Conservation (phyloP, 1,140 invertebrate genomes). For the Sweltsa coloradensis region DNA sequence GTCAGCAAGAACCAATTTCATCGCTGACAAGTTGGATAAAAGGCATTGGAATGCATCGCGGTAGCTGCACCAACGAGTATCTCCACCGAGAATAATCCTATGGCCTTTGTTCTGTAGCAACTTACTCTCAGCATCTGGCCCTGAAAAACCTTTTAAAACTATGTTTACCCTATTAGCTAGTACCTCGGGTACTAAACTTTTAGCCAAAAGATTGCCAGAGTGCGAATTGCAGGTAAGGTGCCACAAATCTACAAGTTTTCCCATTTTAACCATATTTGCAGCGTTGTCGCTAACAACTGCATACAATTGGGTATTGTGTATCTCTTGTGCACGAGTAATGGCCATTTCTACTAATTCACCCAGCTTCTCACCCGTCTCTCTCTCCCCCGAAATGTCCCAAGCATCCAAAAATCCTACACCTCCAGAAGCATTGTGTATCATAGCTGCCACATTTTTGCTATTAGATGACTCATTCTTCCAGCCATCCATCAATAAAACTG, state of each 20-base stretch:
- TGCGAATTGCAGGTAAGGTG: constrained; percentile 6
- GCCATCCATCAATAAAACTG: neutral
- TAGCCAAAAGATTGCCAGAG: constrained; percentile 6
- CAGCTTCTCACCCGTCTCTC: constrained; percentile 1
- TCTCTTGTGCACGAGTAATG: neutral
- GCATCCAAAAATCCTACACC: constrained; percentile 5
- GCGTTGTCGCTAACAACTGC: neutral
- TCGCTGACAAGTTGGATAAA: neutral
- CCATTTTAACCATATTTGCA: constrained; percentile 3
- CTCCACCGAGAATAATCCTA: neutral
- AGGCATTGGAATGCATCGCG: neutral
- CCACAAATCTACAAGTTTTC: constrained; percentile 7
- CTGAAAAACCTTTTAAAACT: constrained; percentile 4
- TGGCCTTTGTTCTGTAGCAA: neutral
- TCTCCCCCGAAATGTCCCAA: constrained; percentile 4
- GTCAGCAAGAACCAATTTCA: neutral
- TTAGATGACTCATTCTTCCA: constrained; percentile 1
- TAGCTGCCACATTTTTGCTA: constrained; percentile 1
- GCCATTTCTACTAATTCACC: neutral
- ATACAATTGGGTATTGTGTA: no score
- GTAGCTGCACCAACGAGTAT: constrained; percentile 6
- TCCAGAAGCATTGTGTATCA: constrained; percentile 2
- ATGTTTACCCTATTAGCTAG: constrained; percentile 4
- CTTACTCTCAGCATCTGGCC: neutral
- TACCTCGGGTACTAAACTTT: neutral